Evolutionary conservation across 1,140 invertebrate genomes (phyloP).

Genomic region (Euglossa dilemma): DNA sequence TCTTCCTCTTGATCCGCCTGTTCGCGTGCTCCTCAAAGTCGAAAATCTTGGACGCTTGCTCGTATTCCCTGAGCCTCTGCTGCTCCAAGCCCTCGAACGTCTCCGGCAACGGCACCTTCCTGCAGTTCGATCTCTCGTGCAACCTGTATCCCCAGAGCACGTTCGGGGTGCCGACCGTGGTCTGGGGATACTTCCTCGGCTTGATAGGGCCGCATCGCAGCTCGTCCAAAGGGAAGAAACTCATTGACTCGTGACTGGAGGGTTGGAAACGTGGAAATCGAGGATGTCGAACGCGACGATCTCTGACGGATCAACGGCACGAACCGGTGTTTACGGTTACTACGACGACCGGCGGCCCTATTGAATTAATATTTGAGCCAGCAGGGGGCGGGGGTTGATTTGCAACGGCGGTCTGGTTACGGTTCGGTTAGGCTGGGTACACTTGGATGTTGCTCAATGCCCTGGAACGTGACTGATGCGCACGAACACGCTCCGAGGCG

Average conservation of each 20-base stretch:
- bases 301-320: background rate
- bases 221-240: conserved; percentile 45
- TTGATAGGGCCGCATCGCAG: conserved; percentile 33
- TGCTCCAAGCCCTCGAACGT: conserved; percentile 25
- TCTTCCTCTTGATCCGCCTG: conserved; percentile 57
- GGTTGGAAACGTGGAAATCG: background rate
- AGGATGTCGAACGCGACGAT: background rate
- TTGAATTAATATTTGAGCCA: conserved; percentile 54
- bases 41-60: conserved; percentile 46
- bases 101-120: background rate
- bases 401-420: conserved; percentile 21
- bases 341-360: conserved; percentile 46
- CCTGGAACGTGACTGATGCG: conserved; percentile 25
- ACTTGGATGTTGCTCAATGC: conserved; percentile 19
- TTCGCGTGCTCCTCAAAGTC: conserved; percentile 63
- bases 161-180: conserved; percentile 59
- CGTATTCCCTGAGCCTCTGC: conserved; percentile 42
- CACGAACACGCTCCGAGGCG: background rate
- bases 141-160: conserved; percentile 59
- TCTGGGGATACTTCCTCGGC: conserved; percentile 32
- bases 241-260: conserved; percentile 35
- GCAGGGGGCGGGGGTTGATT: background rate
- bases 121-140: conserved; percentile 33
- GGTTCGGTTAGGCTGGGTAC: conserved; percentile 19
- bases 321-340: conserved; percentile 50